Percentiles rank a stretch among this genome's conserved stretches.
These are phyloP conservation scores for Seriola rivoliana DNA, from an alignment of 2,113 vertebrate genomes.

Conservation along the genomic window DNA sequence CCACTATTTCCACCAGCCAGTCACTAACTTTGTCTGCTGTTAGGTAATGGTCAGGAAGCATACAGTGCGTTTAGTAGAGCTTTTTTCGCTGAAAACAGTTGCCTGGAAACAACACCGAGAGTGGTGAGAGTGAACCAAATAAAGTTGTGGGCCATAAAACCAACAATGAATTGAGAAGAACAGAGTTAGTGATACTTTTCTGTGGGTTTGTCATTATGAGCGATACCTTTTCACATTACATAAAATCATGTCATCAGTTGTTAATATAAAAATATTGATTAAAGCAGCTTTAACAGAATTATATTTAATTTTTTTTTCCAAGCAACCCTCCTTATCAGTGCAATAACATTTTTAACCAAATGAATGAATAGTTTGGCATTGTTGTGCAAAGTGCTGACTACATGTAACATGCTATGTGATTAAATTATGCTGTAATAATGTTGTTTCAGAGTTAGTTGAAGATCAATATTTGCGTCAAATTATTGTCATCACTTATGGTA, in stretches of 20 bases:
- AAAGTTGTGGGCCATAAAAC: background rate
- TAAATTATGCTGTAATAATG: background rate
- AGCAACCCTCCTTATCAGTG: too few relatives aligned
- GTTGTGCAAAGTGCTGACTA: background rate
- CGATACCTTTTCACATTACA: too few relatives aligned
- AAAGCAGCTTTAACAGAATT: background rate
- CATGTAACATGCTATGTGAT: background rate
- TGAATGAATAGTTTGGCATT: background rate
- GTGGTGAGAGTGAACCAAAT: too few relatives aligned
- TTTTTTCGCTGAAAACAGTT: too few relatives aligned
- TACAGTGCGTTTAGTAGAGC: too few relatives aligned
- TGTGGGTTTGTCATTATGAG: too few relatives aligned
- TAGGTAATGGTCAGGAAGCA: too few relatives aligned
- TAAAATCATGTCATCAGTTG: too few relatives aligned
- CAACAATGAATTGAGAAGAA: background rate
- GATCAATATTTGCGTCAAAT: slow-evolving; percentile 5
- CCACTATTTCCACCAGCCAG: too few relatives aligned
- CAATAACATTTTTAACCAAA: background rate
- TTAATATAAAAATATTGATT: too few relatives aligned
- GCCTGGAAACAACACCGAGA: too few relatives aligned
- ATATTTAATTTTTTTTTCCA: background rate
- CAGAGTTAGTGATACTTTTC: background rate
- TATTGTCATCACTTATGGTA: background rate
- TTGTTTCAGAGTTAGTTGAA: background rate
- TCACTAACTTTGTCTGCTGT: too few relatives aligned